Base-by-base conservation (phyloP, 2,113 vertebrate species). In the Albula goreensis region DNA sequence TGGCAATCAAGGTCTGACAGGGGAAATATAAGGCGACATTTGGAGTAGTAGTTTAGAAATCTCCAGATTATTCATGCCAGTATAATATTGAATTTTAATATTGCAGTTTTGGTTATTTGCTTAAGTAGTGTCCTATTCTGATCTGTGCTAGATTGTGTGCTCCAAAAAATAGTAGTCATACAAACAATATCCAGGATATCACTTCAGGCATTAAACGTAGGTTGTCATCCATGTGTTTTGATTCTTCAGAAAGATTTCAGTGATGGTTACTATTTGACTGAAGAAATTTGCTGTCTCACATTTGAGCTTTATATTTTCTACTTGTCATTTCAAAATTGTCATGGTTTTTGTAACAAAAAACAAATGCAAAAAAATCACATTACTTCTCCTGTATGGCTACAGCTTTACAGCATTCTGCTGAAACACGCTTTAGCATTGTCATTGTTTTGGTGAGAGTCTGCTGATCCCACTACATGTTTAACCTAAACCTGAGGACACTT, bases 401-500 rank as follows among this genome's bases (percentile, higher is more conserved):
- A 66, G 3, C 60, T 60, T 63, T 15, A 63, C 15, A 19, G 66
- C 22, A 74, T 10, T 74, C 22, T 74, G 7, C 70, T 74, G 70
- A 41, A 41, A 41, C 9, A 74, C 70, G 6, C 31, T 17, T n/a
- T n/a, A n/a, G 17, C 3, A 4, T 2, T 70, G 63, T 70, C 63
- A 70, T 17, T 7, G n/a, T n/a, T 41, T 74, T 74, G 8, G 2
- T 74, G 22, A n/a, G n/a, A 74, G 70, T 31, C 22, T 8, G 31
- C 70, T 9, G 70, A 74, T 74, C 70, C 49, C 19, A 50, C 6
- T 82, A 80, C 70, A 80, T 63, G 31, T 83, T 50, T 25, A 52
- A 78, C 31, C 80, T 17, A 86, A 31, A 83, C 85, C 85, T 89
- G 88, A 86, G 88, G 83, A 84, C 81, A 85, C 81, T 82, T 88